These are phyloP conservation scores for Napeogenes sylphis DNA, from an alignment of 2,888 invertebrate genomes.

Conservation along the genomic window DNA sequence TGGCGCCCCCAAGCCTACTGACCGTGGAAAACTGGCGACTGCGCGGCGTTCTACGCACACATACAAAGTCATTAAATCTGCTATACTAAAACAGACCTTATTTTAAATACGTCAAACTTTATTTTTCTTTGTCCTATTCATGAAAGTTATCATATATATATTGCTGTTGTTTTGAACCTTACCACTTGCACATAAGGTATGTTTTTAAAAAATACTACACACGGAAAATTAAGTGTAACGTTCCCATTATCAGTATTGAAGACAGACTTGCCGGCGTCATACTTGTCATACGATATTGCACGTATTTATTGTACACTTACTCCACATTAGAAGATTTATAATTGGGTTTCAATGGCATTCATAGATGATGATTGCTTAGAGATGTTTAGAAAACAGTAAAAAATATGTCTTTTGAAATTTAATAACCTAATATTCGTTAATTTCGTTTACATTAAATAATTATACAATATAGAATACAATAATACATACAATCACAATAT, in stretches of 20 bases:
- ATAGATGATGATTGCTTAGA: too few species aligned
- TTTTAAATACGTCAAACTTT: conserved; percentile 30
- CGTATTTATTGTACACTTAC: conserved; percentile 17
- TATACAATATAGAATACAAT: too few species aligned
- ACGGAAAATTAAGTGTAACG: conserved; percentile 28
- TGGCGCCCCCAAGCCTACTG: conserved; percentile 67
- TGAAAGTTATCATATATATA: conserved; percentile 27
- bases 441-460: too few species aligned
- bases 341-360: too few species aligned
- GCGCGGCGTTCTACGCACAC: conserved; percentile 51
- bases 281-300: conserved; percentile 40
- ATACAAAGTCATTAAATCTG: conserved; percentile 32
- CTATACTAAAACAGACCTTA: conserved; percentile 37
- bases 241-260: conserved; percentile 57
- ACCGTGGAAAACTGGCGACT: conserved; percentile 51
- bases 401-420: too few species aligned
- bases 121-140: conserved; percentile 34
- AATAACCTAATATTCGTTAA: too few species aligned
- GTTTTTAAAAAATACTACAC: conserved; percentile 24
- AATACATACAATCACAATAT: too few species aligned
- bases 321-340: not conserved
- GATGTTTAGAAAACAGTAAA: too few species aligned
- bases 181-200: conserved; percentile 26
- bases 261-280: conserved; percentile 59
- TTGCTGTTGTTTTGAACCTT: conserved; percentile 27